phyloP scores from a whole-genome alignment of 2,888 invertebrate genomes.

The Hirtodrosophila histrioides region DNA sequence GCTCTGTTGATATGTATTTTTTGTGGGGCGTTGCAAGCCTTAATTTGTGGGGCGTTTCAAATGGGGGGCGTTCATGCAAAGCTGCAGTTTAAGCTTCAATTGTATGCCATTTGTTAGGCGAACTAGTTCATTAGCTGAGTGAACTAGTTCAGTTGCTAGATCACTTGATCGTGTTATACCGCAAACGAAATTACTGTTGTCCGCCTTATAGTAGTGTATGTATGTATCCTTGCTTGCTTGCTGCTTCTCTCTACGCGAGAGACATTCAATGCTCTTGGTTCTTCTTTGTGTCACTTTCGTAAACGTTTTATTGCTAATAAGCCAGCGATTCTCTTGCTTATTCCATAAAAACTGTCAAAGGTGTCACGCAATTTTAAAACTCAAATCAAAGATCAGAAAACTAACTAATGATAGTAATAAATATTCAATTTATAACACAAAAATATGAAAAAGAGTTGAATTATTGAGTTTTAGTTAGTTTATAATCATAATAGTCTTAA shows the following conservation, averaged over 20 bases:
- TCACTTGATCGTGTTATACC: too few relatives aligned
- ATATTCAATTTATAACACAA: too few relatives aligned
- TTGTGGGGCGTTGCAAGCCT: conserved; percentile 38
- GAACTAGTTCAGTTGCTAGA: background rate
- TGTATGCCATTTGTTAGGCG: background rate
- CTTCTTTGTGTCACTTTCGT: conserved; percentile 3
- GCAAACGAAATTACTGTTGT: too few relatives aligned
- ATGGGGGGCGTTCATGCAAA: conserved; percentile 38
- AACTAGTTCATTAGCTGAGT: conserved; percentile 2
- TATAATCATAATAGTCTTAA: too few relatives aligned
- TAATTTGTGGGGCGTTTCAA: conserved; percentile 35
- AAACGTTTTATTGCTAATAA: conserved; percentile 5
- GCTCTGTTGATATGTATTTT: conserved; percentile 31
- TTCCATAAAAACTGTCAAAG: too few relatives aligned
- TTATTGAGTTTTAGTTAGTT: too few relatives aligned
- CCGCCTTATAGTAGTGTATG: too few relatives aligned
- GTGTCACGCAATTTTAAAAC: too few relatives aligned
- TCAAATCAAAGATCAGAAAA: too few relatives aligned
- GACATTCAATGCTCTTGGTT: background rate
- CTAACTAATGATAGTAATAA: too few relatives aligned
- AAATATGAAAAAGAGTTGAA: too few relatives aligned
- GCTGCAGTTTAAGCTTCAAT: background rate
- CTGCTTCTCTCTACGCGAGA: background rate
- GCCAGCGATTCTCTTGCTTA: too few relatives aligned
- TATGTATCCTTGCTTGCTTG: background rate